Percentiles rank a stretch among this genome's conserved stretches.
phyloP scores from a whole-genome alignment of 1,140 invertebrate genomes.

The Steinernema khuongi region DNA sequence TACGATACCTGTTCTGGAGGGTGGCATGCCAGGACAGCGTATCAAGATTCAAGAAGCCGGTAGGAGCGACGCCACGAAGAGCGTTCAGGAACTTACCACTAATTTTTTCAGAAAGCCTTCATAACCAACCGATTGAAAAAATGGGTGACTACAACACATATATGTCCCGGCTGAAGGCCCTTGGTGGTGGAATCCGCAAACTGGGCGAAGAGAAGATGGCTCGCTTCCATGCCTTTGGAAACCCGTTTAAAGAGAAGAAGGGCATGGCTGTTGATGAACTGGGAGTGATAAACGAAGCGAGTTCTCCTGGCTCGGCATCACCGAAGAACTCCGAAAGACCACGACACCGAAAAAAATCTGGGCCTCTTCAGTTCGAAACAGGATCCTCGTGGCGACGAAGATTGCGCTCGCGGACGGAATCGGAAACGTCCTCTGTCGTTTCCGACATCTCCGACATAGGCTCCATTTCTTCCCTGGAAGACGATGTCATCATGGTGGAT shows the following conservation, averaged over 20 bases:
- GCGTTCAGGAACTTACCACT: slow-evolving; percentile 19
- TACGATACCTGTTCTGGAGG: slow-evolving; percentile 46
- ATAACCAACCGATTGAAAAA: slow-evolving; percentile 42
- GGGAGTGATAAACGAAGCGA: slow-evolving; percentile 10
- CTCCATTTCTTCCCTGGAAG: background rate
- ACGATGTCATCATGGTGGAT: background rate
- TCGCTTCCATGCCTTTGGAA: slow-evolving; percentile 51
- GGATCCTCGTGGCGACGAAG: background rate
- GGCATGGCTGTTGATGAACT: slow-evolving; percentile 50
- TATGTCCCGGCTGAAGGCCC: slow-evolving; percentile 36
- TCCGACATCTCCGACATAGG: slow-evolving; percentile 25
- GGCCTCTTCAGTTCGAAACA: slow-evolving; percentile 2
- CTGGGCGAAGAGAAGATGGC: background rate
- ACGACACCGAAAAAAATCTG: background rate
- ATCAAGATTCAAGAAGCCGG: slow-evolving; percentile 73
- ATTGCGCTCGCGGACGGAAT: background rate
- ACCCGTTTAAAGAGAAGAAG: slow-evolving; percentile 58
- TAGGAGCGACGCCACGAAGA: slow-evolving; percentile 45
- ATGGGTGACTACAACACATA: slow-evolving; percentile 57
- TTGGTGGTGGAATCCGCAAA: slow-evolving; percentile 33
- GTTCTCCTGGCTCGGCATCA: background rate
- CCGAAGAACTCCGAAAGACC: slow-evolving; percentile 16
- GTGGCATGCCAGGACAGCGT: slow-evolving; percentile 45
- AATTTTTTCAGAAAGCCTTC: slow-evolving; percentile 55
- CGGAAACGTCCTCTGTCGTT: slow-evolving; percentile 21